A percentile compares a stretch with the other conserved stretches of the same genome.
phyloP scores from a whole-genome alignment of 2,888 invertebrate species.

The Xestia c-nigrum region DNA sequence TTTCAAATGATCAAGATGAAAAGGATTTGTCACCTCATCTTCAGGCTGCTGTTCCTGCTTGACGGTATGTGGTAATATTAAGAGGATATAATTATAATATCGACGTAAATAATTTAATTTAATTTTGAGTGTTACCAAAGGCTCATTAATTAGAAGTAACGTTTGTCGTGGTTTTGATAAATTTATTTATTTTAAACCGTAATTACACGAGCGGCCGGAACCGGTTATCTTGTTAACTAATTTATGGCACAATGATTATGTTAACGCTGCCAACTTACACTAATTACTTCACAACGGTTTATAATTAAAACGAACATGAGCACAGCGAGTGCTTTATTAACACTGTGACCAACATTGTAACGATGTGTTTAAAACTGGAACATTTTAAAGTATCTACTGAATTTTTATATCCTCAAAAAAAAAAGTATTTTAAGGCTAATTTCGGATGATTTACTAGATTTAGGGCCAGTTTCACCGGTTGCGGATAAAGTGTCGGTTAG shows the following conservation, averaged over 20 bases:
- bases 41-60: slow-evolving; percentile 84
- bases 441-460: neutral
- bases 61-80: slow-evolving; percentile 78
- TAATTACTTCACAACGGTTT: slow-evolving; percentile 49
- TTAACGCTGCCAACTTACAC: slow-evolving; percentile 27
- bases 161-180: slow-evolving; percentile 32
- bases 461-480: too few species aligned
- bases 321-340: slow-evolving; percentile 6
- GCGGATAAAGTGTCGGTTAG: too few species aligned
- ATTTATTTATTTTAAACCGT: slow-evolving; percentile 38
- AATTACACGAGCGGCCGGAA: slow-evolving; percentile 4
- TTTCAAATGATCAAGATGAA: slow-evolving; percentile 81
- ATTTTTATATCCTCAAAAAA: neutral
- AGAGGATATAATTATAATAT: too few species aligned
- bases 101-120: neutral
- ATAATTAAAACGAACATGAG: slow-evolving; percentile 39
- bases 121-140: slow-evolving; percentile 1
- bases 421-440: neutral
- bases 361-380: neutral
- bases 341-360: neutral
- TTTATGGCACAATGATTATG: slow-evolving; percentile 36
- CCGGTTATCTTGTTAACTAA: slow-evolving; percentile 47
- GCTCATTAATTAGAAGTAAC: slow-evolving; percentile 19
- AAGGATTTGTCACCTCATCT: slow-evolving; percentile 87
- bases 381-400: neutral